phyloP scores from a whole-genome alignment of 2,797 vertebrate species.

The Cercopithecus neglectus region DNA sequence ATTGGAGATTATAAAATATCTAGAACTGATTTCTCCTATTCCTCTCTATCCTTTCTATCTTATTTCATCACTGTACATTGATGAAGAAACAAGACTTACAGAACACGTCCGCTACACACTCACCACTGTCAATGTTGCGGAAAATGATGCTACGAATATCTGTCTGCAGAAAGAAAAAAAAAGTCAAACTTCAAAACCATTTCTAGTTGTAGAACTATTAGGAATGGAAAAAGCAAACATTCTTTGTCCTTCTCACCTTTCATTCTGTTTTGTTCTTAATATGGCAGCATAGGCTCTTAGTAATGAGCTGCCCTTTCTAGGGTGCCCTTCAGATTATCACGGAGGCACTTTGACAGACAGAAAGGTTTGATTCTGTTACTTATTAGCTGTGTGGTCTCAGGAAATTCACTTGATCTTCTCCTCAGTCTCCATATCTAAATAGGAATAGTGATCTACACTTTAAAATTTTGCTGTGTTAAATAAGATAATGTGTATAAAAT shows the following conservation, averaged over 20 bases:
- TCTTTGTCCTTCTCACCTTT: neutral
- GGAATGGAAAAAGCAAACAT: neutral
- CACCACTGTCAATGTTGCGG: neutral
- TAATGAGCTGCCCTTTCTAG: neutral
- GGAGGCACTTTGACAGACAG: neutral
- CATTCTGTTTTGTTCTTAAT: neutral
- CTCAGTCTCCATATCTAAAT: neutral
- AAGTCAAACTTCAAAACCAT: neutral
- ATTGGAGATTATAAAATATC: neutral
- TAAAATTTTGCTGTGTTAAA: neutral
- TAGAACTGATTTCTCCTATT: neutral
- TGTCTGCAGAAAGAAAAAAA: neutral
- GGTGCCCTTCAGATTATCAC: rapidly evolving
- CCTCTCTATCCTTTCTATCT: neutral
- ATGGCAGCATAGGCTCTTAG: neutral
- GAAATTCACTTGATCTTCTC: neutral
- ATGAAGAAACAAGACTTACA: neutral
- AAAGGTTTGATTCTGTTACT: neutral
- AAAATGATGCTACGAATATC: neutral
- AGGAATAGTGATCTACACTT: neutral
- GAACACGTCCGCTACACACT: neutral
- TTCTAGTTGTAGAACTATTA: neutral
- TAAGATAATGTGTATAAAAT: neutral
- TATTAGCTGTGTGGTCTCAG: neutral
- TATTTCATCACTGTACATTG: neutral